Base-by-base conservation (phyloP, 2,888 invertebrate species). In the Stenodera caucasica region DNA sequence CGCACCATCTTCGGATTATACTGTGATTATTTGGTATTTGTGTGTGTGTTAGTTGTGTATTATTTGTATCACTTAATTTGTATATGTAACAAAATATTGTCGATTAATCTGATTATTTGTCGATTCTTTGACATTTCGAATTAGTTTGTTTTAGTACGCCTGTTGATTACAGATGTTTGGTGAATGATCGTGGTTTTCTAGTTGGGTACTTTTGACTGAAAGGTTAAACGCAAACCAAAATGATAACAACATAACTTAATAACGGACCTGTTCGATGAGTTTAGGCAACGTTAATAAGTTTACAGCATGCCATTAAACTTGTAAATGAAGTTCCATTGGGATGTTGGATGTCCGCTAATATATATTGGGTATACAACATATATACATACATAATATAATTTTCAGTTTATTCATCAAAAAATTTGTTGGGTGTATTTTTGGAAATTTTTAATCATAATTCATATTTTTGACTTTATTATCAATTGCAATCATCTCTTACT, bases 291-390 rank as follows among this genome's bases (percentile, higher is more conserved):
- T 57, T 68, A 66, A 66, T 66, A 63, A 58, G 65, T 68, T 66
- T 66, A 66, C 67, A 63, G 58, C 65, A 61, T 58, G 61, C 61
- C 67, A 68, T 64, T 68, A 65, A 66, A 66, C 64, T 64, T 66
- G 64, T 61, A 64, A 66, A 68, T 66, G 60, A 64, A 66, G 67
- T 64, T 66, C 66, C 63, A 66, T 68, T 63, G 65, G 66, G 66
- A 66, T 64, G 57, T 59, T 60, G 59, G 63, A 50, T 40, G 37
- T 40, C 37, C 37, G 37, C 9, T 40, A 18, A 60, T 60, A 55
- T 63, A 62, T 63, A 58, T 51, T 58, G 65, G 60, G 62, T 26
- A 56, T 29, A 32, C 0, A 61, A 57, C 59, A 63, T 60, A 67
- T 60, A 60, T 61, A 65, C 60, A 65, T 60, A 60, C 60, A 57